Evolutionary conservation across 2,888 invertebrate genomes (phyloP).

Genomic region (Spilarctia lutea): DNA sequence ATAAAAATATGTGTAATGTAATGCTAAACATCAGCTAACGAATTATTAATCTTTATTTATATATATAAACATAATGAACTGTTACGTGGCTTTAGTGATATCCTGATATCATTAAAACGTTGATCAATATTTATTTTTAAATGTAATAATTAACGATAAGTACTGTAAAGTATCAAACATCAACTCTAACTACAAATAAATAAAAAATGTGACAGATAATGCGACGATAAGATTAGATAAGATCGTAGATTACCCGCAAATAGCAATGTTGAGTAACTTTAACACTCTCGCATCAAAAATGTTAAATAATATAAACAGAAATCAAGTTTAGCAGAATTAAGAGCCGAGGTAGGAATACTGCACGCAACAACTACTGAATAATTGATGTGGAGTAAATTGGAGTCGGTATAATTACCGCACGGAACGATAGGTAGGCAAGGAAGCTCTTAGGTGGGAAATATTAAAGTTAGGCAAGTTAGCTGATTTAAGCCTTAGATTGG

Average conservation of each 20-base stretch:
- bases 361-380: conserved; percentile 13
- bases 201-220: neutral
- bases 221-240: neutral
- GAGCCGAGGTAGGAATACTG: neutral
- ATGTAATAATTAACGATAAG: too few species aligned
- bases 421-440: conserved; percentile 4
- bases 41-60: neutral
- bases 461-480: neutral
- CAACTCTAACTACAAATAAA: neutral
- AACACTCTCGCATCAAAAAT: neutral
- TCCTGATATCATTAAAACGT: neutral
- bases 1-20: neutral
- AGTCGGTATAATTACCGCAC: conserved; percentile 8
- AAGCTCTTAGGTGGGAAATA: conserved; percentile 1
- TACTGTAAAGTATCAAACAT: neutral
- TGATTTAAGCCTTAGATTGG: neutral
- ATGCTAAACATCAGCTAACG: too few species aligned
- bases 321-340: conserved; percentile 9
- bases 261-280: neutral
- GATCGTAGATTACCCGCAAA: neutral
- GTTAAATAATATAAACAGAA: neutral
- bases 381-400: conserved; percentile 12
- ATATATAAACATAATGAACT: neutral
- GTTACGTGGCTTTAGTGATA: neutral
- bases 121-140: neutral